phyloP scores from a whole-genome alignment of 2,888 invertebrate genomes.

The Seira musarum region DNA sequence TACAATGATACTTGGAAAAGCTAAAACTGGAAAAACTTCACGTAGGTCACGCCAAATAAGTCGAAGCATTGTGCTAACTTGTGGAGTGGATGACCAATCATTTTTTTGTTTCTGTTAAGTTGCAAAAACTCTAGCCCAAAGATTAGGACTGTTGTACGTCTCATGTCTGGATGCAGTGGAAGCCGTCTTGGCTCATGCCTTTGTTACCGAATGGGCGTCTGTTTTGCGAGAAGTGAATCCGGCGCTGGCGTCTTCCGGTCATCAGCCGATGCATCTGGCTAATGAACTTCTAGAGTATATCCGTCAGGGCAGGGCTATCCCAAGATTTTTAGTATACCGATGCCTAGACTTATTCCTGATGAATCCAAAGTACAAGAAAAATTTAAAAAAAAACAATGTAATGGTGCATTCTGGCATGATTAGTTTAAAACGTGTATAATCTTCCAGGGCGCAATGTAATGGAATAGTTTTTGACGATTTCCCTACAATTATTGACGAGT shows the following conservation, averaged over 20 bases:
- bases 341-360: conserved; percentile 60
- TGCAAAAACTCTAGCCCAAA: conserved; percentile 48
- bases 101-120: conserved; percentile 35
- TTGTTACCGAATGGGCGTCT: conserved; percentile 33
- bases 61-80: not conserved
- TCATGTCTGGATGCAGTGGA: conserved; percentile 52
- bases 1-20: conserved; percentile 56
- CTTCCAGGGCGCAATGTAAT: conserved; percentile 61
- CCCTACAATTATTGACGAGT: conserved; percentile 55
- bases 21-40: conserved; percentile 66
- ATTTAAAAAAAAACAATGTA: not conserved
- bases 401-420: not conserved
- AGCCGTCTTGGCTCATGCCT: conserved; percentile 52
- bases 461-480: conserved; percentile 67
- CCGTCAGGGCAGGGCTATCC: conserved; percentile 56
- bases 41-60: conserved; percentile 34
- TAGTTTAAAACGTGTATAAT: conserved; percentile 3
- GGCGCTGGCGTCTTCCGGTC: conserved; percentile 30
- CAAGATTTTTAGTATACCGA: conserved; percentile 61
- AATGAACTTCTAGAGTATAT: conserved; percentile 61
- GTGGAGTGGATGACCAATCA: too few relatives aligned
- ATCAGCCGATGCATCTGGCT: conserved; percentile 63
- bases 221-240: conserved; percentile 39
- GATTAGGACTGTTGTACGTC: conserved; percentile 61
- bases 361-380: conserved; percentile 58